Evolutionary conservation across 1,140 invertebrate species (phyloP).

Genomic region (Drosophila ficusphila): DNA sequence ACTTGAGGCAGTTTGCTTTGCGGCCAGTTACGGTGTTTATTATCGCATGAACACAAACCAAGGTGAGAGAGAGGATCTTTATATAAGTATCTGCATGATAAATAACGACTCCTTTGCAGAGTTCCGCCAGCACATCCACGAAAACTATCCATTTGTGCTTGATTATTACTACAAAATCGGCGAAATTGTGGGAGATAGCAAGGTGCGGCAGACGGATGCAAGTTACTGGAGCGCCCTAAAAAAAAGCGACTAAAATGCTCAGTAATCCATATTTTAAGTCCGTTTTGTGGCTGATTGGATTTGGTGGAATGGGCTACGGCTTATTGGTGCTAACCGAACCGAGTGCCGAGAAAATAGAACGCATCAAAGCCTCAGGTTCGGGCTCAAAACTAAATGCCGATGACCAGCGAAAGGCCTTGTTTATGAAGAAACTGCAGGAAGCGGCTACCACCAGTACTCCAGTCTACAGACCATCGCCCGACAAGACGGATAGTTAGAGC

Average conservation of each 20-base stretch:
- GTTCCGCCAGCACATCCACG: conserved; percentile 86
- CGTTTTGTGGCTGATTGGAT: conserved; percentile 86
- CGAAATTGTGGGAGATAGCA: conserved; percentile 85
- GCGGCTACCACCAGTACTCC: conserved; percentile 54
- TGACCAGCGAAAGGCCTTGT: conserved; percentile 58
- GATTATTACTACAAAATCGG: conserved; percentile 87
- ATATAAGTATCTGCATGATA: conserved; percentile 48
- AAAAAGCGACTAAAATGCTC: conserved; percentile 78
- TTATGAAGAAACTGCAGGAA: conserved; percentile 72
- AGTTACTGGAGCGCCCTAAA: conserved; percentile 84
- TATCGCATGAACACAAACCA: conserved; percentile 87
- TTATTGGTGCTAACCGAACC: conserved; percentile 85
- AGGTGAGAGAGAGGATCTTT: conserved; percentile 84
- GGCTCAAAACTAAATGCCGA: conserved; percentile 26
- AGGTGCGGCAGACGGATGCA: conserved; percentile 85
- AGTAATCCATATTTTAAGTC: conserved; percentile 85
- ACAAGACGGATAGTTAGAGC: conserved; percentile 56
- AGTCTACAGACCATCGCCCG: conserved; percentile 36
- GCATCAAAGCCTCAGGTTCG: conserved; percentile 81
- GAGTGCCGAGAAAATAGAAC: conserved; percentile 85
- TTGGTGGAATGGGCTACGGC: conserved; percentile 86
- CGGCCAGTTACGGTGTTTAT: conserved; percentile 86
- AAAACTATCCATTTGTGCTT: conserved; percentile 87
- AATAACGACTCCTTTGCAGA: conserved; percentile 83
- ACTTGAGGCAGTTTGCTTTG: conserved; percentile 85